These are phyloP conservation scores for Trichoplax adhaerens DNA, from an alignment of 37 sponge, comb jelly and placozoan species.

Conservation along the genomic window DNA sequence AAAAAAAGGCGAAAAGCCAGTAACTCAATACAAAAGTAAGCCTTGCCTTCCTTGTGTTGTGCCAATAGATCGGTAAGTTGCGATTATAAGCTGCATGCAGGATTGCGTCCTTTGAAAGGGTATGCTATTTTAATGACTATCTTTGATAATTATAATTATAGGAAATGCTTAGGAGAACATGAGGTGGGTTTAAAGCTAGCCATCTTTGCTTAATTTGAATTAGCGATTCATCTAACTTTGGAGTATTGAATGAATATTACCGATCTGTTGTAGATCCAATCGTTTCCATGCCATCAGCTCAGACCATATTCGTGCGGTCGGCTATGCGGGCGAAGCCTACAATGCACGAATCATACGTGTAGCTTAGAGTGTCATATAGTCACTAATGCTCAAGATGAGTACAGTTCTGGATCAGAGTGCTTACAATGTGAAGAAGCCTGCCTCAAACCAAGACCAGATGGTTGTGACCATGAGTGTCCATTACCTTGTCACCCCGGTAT, in stretches of 20 bases:
- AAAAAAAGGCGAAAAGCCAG: too few species aligned
- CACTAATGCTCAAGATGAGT: background rate
- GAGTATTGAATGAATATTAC: too few species aligned
- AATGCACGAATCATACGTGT: constrained; percentile 4
- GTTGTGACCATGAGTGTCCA: constrained; percentile 46
- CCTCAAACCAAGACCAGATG: constrained; percentile 27
- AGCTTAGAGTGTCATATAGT: background rate
- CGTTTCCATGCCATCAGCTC: background rate
- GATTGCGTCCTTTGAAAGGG: too few species aligned
- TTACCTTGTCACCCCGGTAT: constrained; percentile 54
- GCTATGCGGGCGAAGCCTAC: background rate
- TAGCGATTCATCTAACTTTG: too few species aligned
- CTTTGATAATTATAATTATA: background rate
- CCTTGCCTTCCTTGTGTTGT: too few species aligned
- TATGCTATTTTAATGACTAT: background rate
- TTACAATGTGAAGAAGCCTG: constrained; percentile 35
- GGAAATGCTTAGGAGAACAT: constrained; percentile 31
- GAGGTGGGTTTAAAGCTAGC: constrained; percentile 1
- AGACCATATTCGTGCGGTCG: constrained; percentile 3
- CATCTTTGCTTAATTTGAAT: background rate
- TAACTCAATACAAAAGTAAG: too few species aligned
- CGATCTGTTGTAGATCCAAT: background rate
- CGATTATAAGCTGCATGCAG: too few species aligned
- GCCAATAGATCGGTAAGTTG: too few species aligned
- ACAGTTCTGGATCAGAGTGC: constrained; percentile 46